A percentile compares a stretch with the other conserved stretches of the same genome.
Evolutionary conservation across 2,113 vertebrate genomes (phyloP).

Genomic region (Percina caprodes): DNA sequence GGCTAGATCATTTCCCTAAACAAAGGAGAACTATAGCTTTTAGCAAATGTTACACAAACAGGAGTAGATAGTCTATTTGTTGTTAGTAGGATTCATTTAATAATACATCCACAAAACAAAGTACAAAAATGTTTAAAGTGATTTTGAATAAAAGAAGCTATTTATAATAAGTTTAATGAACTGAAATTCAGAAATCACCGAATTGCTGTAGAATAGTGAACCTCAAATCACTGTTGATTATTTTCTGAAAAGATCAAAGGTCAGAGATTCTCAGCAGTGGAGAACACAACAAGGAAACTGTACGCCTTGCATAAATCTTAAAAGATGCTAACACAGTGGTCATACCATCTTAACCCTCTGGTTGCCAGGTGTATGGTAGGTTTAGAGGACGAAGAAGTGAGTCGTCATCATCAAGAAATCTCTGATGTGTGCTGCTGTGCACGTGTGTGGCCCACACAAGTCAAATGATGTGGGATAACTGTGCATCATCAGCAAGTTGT

Average conservation of each 20-base stretch:
- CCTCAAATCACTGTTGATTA: not conserved
- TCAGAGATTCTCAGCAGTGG: not conserved
- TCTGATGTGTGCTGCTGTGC: constrained; percentile 65
- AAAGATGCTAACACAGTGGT: constrained; percentile 35
- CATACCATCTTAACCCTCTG: constrained; percentile 42
- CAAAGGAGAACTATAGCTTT: not conserved
- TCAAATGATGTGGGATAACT: constrained; percentile 60
- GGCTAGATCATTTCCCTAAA: not conserved
- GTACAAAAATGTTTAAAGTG: not conserved
- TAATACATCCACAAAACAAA: no score
- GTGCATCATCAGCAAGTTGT: constrained; percentile 53
- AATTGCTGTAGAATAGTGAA: not conserved
- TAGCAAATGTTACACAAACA: not conserved
- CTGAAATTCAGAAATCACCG: not conserved
- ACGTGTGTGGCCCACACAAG: constrained; percentile 49
- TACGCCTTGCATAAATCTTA: constrained; percentile 15
- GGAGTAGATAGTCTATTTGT: not conserved
- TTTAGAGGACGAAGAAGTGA: constrained; percentile 22
- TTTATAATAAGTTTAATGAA: not conserved
- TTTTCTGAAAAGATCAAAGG: constrained; percentile 15
- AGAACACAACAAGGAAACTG: constrained; percentile 7
- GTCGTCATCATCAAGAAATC: constrained; percentile 16
- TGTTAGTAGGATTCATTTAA: not conserved
- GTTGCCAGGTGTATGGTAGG: constrained; percentile 46
- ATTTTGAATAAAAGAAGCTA: not conserved